Evolutionary conservation across 2,888 invertebrate species (phyloP).

Genomic region (Hypomecis punctinalis): DNA sequence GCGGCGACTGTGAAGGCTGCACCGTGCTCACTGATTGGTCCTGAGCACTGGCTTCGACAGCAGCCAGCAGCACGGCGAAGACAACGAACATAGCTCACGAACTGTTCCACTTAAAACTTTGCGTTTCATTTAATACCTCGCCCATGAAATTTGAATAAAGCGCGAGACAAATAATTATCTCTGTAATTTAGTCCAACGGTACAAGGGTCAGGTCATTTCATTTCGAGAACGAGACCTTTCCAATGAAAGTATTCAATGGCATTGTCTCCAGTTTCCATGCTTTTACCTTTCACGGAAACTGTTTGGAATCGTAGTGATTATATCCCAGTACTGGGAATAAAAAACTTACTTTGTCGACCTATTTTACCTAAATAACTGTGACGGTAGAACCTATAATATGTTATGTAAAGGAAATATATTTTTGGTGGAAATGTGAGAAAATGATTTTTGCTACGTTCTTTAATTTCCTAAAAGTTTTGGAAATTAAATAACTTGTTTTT

Average conservation of each 20-base stretch:
- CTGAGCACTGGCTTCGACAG: constrained; percentile 60
- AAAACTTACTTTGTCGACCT: constrained; percentile 8
- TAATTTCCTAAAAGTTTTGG: too few relatives aligned
- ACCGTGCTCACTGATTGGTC: constrained; percentile 69
- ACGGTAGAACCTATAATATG: too few relatives aligned
- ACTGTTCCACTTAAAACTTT: constrained; percentile 73
- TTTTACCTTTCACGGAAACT: constrained; percentile 38
- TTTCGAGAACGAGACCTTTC: constrained; percentile 53
- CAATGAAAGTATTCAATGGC: constrained; percentile 51
- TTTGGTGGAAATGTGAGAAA: too few relatives aligned
- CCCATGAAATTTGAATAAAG: constrained; percentile 75
- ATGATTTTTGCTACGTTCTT: too few relatives aligned
- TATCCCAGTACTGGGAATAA: background rate
- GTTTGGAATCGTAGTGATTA: constrained; percentile 3
- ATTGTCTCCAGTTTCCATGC: constrained; percentile 34
- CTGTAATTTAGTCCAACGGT: constrained; percentile 64
- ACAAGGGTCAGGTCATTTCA: constrained; percentile 60
- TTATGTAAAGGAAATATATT: too few relatives aligned
- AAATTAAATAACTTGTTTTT: too few relatives aligned
- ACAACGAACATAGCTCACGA: constrained; percentile 71
- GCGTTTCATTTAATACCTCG: constrained; percentile 74
- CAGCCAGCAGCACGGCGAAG: constrained; percentile 66
- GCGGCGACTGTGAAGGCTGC: constrained; percentile 56
- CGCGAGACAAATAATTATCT: constrained; percentile 67
- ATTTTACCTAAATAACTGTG: constrained; percentile 38